Evolutionary conservation across 2,113 vertebrate genomes (phyloP).

Genomic region (Numida meleagris): DNA sequence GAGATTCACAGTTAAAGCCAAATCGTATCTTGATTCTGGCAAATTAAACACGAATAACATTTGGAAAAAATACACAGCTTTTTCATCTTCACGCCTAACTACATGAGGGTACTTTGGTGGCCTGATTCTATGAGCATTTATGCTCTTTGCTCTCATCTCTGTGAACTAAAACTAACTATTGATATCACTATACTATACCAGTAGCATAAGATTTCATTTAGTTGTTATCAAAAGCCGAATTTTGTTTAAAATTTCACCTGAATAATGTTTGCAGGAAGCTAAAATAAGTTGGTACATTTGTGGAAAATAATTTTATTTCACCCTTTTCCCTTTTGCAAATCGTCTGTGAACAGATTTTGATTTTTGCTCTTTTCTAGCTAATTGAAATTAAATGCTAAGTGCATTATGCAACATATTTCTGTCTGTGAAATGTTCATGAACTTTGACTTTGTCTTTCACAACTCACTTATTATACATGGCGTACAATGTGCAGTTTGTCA

Average conservation of each 20-base stretch:
- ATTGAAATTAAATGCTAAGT: constrained; percentile 69
- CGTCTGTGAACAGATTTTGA: constrained; percentile 71
- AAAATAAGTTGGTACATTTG: constrained; percentile 9
- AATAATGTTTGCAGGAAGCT: background rate
- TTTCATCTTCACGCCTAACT: constrained; percentile 54
- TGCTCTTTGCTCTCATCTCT: constrained; percentile 14
- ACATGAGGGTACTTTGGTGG: background rate
- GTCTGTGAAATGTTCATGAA: constrained; percentile 69
- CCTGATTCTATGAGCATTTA: constrained; percentile 42
- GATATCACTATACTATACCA: background rate
- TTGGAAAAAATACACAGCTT: constrained; percentile 64
- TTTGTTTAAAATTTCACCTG: constrained; percentile 34
- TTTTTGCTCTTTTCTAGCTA: constrained; percentile 71
- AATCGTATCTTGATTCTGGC: constrained; percentile 60
- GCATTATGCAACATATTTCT: constrained; percentile 69
- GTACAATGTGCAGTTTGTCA: constrained; percentile 68
- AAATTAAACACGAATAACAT: constrained; percentile 53
- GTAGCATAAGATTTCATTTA: background rate
- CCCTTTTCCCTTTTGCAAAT: constrained; percentile 51
- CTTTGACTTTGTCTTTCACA: constrained; percentile 73
- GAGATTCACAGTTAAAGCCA: constrained; percentile 42
- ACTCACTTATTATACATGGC: constrained; percentile 69
- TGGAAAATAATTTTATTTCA: constrained; percentile 22
- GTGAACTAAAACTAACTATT: constrained; percentile 15
- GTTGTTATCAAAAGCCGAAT: background rate